These are phyloP conservation scores for Danio albolineatus DNA, from an alignment of 2,797 vertebrate species.

Conservation along the genomic window DNA sequence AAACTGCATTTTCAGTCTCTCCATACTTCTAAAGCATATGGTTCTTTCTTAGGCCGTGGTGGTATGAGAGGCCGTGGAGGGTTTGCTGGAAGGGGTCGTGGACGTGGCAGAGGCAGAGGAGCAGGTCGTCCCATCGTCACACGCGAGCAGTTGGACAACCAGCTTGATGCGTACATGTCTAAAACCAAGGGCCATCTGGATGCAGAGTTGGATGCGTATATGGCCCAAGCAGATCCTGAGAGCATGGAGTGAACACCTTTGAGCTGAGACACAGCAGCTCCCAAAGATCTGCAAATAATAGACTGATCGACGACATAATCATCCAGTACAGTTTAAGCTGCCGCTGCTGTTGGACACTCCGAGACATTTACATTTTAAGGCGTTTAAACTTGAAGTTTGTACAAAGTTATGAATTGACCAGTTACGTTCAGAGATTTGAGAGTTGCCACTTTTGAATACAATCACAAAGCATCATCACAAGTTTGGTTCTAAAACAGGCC, in stretches of 20 bases:
- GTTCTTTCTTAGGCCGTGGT: slow-evolving; percentile 79
- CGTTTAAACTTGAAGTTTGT: slow-evolving; percentile 30
- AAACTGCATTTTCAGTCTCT: too few species aligned
- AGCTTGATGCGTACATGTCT: slow-evolving; percentile 97
- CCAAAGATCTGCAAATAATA: slow-evolving; percentile 23
- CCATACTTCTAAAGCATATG: neutral
- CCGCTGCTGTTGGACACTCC: slow-evolving; percentile 21
- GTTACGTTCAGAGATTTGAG: neutral
- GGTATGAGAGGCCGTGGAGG: slow-evolving; percentile 89
- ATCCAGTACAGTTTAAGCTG: neutral
- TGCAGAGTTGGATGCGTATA: slow-evolving; percentile 96
- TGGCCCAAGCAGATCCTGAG: slow-evolving; percentile 95
- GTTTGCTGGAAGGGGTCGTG: slow-evolving; percentile 84
- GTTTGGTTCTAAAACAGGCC: neutral
- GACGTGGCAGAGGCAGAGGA: slow-evolving; percentile 87
- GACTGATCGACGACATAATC: slow-evolving; percentile 20
- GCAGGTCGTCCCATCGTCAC: slow-evolving; percentile 80
- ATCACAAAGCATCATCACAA: neutral
- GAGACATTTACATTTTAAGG: neutral
- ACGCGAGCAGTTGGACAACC: slow-evolving; percentile 96
- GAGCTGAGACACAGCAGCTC: neutral
- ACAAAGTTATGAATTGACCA: neutral
- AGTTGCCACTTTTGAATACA: neutral
- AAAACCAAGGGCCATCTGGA: slow-evolving; percentile 98
- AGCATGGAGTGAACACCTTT: slow-evolving; percentile 81